These are phyloP conservation scores for Sakesphorus luctuosus DNA, from an alignment of 2,113 vertebrate species.

Conservation along the genomic window DNA sequence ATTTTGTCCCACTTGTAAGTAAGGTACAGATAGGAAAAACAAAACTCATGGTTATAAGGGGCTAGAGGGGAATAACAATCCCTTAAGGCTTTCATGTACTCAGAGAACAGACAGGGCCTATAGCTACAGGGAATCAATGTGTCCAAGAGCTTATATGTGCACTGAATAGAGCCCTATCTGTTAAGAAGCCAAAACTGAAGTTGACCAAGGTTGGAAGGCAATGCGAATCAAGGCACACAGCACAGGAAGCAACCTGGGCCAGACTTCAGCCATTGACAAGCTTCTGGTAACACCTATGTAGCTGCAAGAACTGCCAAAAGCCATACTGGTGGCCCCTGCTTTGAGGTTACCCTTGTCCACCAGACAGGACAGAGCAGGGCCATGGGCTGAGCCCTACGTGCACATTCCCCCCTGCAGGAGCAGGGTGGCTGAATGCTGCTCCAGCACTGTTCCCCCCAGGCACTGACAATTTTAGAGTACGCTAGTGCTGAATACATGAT, in stretches of 20 bases:
- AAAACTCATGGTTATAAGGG: background rate
- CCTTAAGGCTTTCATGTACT: background rate
- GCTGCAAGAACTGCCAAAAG: background rate
- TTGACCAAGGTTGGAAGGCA: background rate
- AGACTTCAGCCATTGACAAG: too few relatives aligned
- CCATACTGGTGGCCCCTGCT: background rate
- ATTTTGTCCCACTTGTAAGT: background rate
- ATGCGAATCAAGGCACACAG: background rate
- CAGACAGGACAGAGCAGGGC: background rate
- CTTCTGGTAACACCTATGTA: background rate
- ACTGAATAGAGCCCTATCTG: background rate
- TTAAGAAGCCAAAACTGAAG: background rate
- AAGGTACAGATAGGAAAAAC: background rate
- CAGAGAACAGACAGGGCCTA: background rate
- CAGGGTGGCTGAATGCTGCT: background rate
- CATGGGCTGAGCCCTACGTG: background rate
- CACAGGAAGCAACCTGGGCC: background rate
- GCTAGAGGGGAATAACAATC: background rate
- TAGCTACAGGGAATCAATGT: background rate
- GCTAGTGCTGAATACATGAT: background rate
- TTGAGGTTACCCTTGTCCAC: background rate
- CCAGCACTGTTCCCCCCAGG: background rate
- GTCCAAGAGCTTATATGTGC: rapidly evolving
- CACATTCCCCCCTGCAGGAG: background rate
- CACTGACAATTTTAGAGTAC: background rate